Evolutionary conservation across 2,113 vertebrate species (phyloP).

Genomic region (Catharus bicknelli): DNA sequence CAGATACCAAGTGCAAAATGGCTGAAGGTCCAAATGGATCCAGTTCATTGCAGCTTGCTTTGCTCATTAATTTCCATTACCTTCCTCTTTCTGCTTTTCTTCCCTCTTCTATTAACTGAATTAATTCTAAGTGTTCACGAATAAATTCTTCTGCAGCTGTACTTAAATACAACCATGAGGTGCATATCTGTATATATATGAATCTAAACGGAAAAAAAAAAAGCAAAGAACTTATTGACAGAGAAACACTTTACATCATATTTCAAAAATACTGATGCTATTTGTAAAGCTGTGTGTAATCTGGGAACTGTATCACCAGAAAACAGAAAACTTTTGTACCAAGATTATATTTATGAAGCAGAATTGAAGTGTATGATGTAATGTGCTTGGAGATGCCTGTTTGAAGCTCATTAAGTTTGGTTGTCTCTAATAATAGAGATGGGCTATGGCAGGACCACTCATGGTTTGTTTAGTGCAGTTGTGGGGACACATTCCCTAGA

Average conservation of each 20-base stretch:
- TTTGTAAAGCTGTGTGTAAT: slow-evolving; percentile 41
- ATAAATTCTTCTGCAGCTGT: slow-evolving; percentile 20
- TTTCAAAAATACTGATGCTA: slow-evolving; percentile 43
- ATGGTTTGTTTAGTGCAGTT: neutral
- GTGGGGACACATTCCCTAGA: neutral
- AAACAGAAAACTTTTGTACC: slow-evolving; percentile 50
- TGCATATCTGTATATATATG: neutral
- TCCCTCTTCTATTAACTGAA: neutral
- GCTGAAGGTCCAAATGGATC: neutral
- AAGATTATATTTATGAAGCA: slow-evolving; percentile 45
- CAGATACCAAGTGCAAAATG: neutral
- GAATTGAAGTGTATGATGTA: slow-evolving; percentile 36
- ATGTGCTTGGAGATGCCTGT: slow-evolving; percentile 33
- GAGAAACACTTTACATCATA: slow-evolving; percentile 40
- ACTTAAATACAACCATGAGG: slow-evolving; percentile 17
- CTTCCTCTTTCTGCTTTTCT: neutral
- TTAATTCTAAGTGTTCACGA: neutral
- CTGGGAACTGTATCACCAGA: slow-evolving; percentile 40
- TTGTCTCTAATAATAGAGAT: neutral
- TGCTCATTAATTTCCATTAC: neutral
- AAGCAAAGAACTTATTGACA: neutral
- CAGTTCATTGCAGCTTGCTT: neutral
- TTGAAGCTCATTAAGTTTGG: slow-evolving; percentile 26
- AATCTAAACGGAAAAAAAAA: slow-evolving; percentile 45
- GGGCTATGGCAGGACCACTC: neutral